Base-by-base conservation (phyloP, 92 coral and sea anemone genomes). In the Paramuricea clavata region DNA sequence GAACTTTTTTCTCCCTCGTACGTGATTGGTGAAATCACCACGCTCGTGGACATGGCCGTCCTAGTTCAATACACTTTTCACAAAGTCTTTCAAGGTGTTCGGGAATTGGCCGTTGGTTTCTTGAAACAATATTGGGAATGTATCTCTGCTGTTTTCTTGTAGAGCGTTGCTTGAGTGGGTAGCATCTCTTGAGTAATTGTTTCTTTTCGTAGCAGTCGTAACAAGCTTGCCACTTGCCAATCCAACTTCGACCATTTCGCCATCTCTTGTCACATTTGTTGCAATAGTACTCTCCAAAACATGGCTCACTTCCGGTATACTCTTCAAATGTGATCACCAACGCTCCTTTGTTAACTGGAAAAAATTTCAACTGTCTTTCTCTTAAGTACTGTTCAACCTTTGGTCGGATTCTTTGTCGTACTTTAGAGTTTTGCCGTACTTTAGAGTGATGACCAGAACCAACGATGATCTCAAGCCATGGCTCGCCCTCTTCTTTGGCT, bases 401-500 rank as follows among this genome's bases (percentile, higher is more conserved):
- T 19, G 85, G 85, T 17, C 89, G 49, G 50, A 86, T 86, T 25
- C 15, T 59, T 78, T 78, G 85, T 25, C 72, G 72, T 27, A 0
- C 72, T 21, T 78, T 36, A n/a, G n/a, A n/a, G n/a, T n/a, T n/a
- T n/a, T n/a, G n/a, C n/a, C n/a, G n/a, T 10, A 2, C 72, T 30
- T 78, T 36, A 26, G 89, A 86, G 68, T 86, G 77, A 68, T 62
- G 60, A 3, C 89, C 89, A 12, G 89, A 74, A 7, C 89, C 89
- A 34, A 76, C 89, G 22, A 86, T 86, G 27, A 86, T 76, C 69
- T 86, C 89, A 35, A 86, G 76, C 89, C 89, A 86, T 56, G 54
- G 74, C 23, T 60, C 43, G 5, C 21, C 85, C 9, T 49, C 57
- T 22, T 22, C 57, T 76, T 32, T 25, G 47, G 62, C 50, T 9